phyloP scores from a whole-genome alignment of 1,140 invertebrate species.

The Drosophila tristis region DNA sequence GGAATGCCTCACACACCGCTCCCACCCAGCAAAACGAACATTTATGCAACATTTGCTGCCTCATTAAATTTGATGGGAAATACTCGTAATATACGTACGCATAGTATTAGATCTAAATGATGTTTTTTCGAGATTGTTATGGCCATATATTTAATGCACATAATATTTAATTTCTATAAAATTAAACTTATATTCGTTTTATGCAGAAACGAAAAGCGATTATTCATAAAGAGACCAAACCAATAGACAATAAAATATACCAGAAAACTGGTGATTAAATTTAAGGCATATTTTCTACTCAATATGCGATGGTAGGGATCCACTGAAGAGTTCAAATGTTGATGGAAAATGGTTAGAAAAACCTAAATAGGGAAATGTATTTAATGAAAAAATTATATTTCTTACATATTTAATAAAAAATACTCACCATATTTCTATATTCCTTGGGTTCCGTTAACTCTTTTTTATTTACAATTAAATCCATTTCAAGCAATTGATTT shows the following conservation, averaged over 20 bases:
- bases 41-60: conserved; percentile 38
- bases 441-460: neutral
- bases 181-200: neutral
- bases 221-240: too few species aligned
- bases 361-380: neutral
- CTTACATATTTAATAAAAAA: neutral
- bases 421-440: conserved; percentile 2
- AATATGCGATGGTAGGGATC: neutral
- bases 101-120: conserved; percentile 9
- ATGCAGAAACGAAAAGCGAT: neutral
- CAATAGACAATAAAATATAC: neutral
- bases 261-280: neutral
- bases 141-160: neutral
- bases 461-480: neutral
- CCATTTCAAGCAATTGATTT: neutral
- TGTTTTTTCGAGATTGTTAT: neutral
- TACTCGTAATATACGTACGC: conserved; percentile 18
- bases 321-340: neutral
- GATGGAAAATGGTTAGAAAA: neutral
- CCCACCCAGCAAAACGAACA: conserved; percentile 7
- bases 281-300: neutral
- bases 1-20: too few species aligned
- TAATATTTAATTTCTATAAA: conserved; percentile 13
- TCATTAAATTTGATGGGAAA: conserved; percentile 63
- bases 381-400: neutral